A percentile compares a stretch with the other conserved stretches of the same genome.
phyloP scores from a whole-genome alignment of 2,797 vertebrate genomes.

The Eremophila alpestris region DNA sequence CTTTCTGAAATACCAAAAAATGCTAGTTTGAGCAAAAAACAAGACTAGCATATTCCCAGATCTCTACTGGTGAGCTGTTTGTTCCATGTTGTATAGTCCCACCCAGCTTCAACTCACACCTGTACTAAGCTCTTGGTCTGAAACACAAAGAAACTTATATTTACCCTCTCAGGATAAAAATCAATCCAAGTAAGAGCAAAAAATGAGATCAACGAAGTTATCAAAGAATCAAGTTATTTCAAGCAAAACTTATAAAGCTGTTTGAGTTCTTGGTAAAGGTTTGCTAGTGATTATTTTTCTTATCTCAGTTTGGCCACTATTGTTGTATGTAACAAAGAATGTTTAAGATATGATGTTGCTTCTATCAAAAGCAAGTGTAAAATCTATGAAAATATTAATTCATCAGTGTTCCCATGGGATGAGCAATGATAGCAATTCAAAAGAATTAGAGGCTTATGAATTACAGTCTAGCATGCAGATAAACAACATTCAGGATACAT shows the following conservation, averaged over 20 bases:
- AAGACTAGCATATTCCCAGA: neutral
- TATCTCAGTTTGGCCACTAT: neutral
- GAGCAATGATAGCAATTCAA: neutral
- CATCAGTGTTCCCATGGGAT: neutral
- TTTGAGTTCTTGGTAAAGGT: neutral
- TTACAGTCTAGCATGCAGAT: neutral
- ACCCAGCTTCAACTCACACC: fast-evolving
- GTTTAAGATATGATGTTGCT: fast-evolving
- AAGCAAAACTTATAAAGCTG: neutral
- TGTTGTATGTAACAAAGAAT: neutral
- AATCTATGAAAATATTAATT: neutral
- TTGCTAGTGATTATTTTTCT: neutral
- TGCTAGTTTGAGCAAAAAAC: neutral
- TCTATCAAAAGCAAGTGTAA: neutral
- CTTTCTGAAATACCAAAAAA: neutral
- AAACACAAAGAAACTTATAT: neutral
- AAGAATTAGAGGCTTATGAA: neutral
- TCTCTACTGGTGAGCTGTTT: neutral
- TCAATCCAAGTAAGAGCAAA: neutral
- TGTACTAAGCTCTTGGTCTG: neutral
- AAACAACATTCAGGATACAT: neutral
- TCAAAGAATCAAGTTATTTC: neutral
- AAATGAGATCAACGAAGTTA: neutral
- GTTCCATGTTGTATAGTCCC: neutral
- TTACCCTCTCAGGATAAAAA: neutral